Base-by-base conservation (phyloP, 2,113 vertebrate species). In the Meriones unguiculatus region DNA sequence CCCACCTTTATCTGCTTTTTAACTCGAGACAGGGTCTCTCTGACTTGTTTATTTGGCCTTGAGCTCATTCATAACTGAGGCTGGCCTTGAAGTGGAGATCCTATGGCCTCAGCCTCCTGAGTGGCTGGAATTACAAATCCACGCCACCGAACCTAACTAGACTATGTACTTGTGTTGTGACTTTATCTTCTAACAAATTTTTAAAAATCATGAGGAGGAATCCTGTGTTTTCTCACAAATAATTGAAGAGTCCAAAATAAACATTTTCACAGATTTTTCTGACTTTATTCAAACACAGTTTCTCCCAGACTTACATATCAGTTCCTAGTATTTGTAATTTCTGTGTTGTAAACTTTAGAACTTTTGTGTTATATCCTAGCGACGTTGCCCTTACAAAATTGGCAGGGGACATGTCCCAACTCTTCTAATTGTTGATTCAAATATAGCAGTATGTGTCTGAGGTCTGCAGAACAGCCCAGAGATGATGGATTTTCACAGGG, bases 281-380 rank as follows among this genome's bases (percentile, higher is more conserved):
- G 9, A 89, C 88, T 7, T 89, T 25, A 5, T 62, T 91, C 64
- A 46, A 87, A 54, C n/a, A 67, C 28, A n/a, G 9, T 90, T 78
- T 90, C 87, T 57, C 67, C 59, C 46, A 6, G 35, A 54, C 77
- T 88, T 94, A 95, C 59, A 69, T 88, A 90, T 93, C 28, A 80
- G 50, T 64, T 30, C 22, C 87, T n/a, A 4, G 15, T 81, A 57
- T 52, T 89, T 80, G 0, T 86, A 70, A 64, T 30, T 10, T 18
- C 17, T 4, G 9, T 54, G 30, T 25, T 81, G n/a, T 38, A 81
- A n/a, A 14, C 22, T 59, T 59, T 13, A 59, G 32, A 59, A 7
- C 54, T 75, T 95, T 86, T 11, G 28, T 25, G 1, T 77, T 59
- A 92, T 86, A 38, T 28, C 59, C 67, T 8, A 70, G 20, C 30